These are phyloP conservation scores for Molorchus minor DNA, from an alignment of 2,888 invertebrate species.

Conservation along the genomic window DNA sequence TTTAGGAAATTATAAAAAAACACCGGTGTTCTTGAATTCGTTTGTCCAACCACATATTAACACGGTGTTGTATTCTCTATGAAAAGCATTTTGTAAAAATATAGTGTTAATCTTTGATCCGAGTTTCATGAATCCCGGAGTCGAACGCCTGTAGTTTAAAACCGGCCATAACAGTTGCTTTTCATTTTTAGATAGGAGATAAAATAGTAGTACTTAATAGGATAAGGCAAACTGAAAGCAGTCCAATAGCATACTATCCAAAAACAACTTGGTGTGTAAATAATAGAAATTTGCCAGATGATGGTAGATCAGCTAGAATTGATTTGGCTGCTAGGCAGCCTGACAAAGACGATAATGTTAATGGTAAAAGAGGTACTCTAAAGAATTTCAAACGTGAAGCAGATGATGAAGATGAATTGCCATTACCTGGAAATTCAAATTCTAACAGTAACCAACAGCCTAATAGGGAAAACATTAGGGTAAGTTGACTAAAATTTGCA, in stretches of 20 bases:
- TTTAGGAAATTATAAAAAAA: too few relatives aligned
- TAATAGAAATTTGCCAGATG: slow-evolving; percentile 41
- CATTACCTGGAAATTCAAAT: slow-evolving; percentile 26
- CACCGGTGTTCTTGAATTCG: too few relatives aligned
- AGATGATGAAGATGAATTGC: slow-evolving; percentile 40
- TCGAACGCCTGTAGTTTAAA: too few relatives aligned
- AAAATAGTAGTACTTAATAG: slow-evolving; percentile 79
- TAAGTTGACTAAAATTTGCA: slow-evolving; percentile 3
- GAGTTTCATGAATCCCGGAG: too few relatives aligned
- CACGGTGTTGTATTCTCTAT: too few relatives aligned
- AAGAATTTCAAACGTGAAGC: slow-evolving; percentile 53
- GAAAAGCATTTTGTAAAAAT: too few relatives aligned
- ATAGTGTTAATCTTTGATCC: too few relatives aligned
- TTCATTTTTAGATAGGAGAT: slow-evolving; percentile 69
- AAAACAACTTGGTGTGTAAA: slow-evolving; percentile 48
- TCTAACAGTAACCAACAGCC: slow-evolving; percentile 6
- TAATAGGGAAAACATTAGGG: slow-evolving; percentile 21
- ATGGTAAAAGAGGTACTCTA: slow-evolving; percentile 73
- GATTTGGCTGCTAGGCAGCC: slow-evolving; percentile 56
- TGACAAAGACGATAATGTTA: slow-evolving; percentile 78
- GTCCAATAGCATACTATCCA: slow-evolving; percentile 67
- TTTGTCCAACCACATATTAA: too few relatives aligned
- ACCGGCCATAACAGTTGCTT: too few relatives aligned
- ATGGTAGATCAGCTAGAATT: slow-evolving; percentile 49
- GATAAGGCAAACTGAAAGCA: slow-evolving; percentile 67